phyloP scores from a whole-genome alignment of 1,140 invertebrate genomes.

The Hyles vespertilio region DNA sequence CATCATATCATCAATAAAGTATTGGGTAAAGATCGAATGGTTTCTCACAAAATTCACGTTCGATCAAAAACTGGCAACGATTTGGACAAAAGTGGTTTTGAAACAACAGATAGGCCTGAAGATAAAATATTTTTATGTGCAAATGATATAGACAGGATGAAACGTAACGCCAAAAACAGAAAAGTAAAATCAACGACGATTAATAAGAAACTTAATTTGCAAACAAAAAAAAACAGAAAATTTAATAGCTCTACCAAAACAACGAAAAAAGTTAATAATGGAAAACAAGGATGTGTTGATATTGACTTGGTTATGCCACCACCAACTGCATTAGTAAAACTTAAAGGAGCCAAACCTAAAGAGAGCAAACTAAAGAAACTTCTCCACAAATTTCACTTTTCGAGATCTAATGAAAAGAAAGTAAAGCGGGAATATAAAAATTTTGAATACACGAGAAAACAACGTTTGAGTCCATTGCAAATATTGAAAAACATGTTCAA shows the following conservation, averaged over 20 bases:
- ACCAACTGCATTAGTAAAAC: conserved; percentile 34
- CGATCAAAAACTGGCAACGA: too few species aligned
- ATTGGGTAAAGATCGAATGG: not conserved
- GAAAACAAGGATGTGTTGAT: conserved; percentile 35
- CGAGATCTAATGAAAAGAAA: conserved; percentile 21
- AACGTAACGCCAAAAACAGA: not conserved
- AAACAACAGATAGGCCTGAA: too few species aligned
- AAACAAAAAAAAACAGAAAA: not conserved
- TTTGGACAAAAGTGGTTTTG: too few species aligned
- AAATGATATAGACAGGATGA: not conserved
- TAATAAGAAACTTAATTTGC: not conserved
- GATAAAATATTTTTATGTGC: not conserved
- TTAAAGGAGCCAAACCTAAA: conserved; percentile 27
- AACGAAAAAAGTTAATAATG: conserved; percentile 6
- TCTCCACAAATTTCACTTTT: conserved; percentile 29
- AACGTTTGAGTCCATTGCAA: conserved; percentile 44
- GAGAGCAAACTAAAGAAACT: conserved; percentile 32
- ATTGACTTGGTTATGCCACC: conserved; percentile 30
- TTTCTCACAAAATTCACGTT: not conserved
- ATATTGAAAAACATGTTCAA: conserved; percentile 40
- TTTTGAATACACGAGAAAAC: conserved; percentile 9
- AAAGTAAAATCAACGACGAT: not conserved
- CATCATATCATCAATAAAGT: not conserved
- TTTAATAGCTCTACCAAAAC: not conserved
- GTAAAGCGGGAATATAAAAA: conserved; percentile 23